These are phyloP conservation scores for Callaeas wilsoni DNA, from an alignment of 2,113 vertebrate genomes.

Conservation along the genomic window DNA sequence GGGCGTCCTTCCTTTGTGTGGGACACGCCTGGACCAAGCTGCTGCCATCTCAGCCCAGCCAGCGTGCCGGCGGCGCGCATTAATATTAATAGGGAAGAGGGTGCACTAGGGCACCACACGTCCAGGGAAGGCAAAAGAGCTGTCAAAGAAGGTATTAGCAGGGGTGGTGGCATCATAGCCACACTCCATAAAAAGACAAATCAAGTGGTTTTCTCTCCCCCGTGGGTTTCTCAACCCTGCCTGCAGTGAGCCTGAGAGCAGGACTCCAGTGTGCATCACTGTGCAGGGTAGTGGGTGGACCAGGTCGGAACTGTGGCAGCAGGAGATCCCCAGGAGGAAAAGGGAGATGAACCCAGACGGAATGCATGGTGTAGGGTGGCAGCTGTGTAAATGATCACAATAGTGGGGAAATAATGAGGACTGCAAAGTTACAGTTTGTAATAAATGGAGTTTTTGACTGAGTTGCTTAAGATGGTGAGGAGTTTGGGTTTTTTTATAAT, in stretches of 20 bases:
- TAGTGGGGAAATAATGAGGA: not conserved
- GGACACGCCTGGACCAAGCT: too few relatives aligned
- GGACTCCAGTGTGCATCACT: rapidly evolving
- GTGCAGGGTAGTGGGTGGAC: not conserved
- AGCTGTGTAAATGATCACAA: not conserved
- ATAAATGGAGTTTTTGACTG: not conserved
- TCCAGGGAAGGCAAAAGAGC: rapidly evolving
- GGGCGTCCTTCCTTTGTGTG: too few relatives aligned
- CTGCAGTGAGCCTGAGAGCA: not conserved
- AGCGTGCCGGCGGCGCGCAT: too few relatives aligned
- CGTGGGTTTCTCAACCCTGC: not conserved
- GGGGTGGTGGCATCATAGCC: not conserved
- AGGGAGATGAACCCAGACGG: not conserved
- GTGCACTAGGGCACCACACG: not conserved
- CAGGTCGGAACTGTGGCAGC: not conserved
- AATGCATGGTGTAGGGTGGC: rapidly evolving
- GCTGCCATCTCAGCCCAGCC: too few relatives aligned
- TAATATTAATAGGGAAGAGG: too few relatives aligned
- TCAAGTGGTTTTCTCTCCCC: not conserved
- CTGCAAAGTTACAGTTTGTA: not conserved
- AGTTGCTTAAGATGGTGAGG: not conserved
- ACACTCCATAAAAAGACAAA: not conserved
- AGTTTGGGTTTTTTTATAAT: not conserved
- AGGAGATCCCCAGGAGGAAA: not conserved
- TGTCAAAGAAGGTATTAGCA: not conserved